Conservation (phyloP, 2,888 invertebrate genomes). For the Caenorhabditis sulstoni region DNA sequence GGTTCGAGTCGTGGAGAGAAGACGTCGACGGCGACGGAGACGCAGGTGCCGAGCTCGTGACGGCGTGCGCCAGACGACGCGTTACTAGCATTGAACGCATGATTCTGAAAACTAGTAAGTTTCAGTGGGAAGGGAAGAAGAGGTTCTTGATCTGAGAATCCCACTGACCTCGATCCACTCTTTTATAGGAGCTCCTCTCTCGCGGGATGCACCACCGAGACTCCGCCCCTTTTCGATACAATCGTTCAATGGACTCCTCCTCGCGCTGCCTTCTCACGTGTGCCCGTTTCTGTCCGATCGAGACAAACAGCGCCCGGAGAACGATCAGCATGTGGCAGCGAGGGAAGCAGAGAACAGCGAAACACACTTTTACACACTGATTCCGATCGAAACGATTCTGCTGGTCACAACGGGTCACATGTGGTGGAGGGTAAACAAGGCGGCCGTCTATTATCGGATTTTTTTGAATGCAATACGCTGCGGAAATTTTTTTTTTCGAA, state of each 20-base stretch:
- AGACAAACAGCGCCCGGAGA: conserved; percentile 27
- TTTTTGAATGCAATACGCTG: too few relatives aligned
- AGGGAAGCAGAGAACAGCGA: conserved; percentile 8
- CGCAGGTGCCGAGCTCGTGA: conserved; percentile 25
- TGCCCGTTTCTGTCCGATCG: too few relatives aligned
- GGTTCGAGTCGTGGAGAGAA: conserved; percentile 14
- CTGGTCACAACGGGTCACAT: background rate
- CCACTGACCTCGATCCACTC: background rate
- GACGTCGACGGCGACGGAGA: conserved; percentile 32
- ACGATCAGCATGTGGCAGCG: conserved; percentile 28
- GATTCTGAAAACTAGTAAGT: background rate
- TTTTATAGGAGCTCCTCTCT: conserved; percentile 1
- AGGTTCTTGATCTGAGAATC: too few relatives aligned
- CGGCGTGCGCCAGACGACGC: conserved; percentile 33
- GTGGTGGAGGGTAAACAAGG: background rate
- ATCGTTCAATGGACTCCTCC: conserved; percentile 14
- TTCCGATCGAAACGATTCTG: conserved; percentile 1
- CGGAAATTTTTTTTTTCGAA: too few relatives aligned
- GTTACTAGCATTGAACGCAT: conserved; percentile 43
- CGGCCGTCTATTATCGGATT: too few relatives aligned
- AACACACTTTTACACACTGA: background rate
- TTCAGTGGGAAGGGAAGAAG: background rate
- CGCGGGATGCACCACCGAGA: background rate
- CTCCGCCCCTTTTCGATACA: conserved; percentile 8
- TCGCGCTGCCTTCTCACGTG: background rate